Evolutionary conservation across 2,888 invertebrate species (phyloP).

Genomic region (Phortica okadai): DNA sequence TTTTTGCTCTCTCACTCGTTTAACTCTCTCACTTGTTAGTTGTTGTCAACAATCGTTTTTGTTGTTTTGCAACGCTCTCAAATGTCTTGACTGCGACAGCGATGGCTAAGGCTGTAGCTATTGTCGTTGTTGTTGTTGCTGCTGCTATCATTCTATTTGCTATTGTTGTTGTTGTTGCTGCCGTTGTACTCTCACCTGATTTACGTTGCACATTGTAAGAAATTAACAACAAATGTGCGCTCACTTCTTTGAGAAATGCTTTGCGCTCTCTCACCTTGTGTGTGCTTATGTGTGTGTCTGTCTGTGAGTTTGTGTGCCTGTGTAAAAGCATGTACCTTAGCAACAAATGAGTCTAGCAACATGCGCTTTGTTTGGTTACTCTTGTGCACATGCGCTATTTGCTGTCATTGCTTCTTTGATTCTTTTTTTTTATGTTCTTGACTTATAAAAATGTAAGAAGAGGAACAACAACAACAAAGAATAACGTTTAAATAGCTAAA

Average conservation of each 20-base stretch:
- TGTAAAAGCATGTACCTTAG: no score
- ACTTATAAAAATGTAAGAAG: slow-evolving; percentile 9
- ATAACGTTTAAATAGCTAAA: slow-evolving; percentile 28
- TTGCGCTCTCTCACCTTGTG: no score
- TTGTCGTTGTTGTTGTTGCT: background rate
- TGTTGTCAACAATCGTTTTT: background rate
- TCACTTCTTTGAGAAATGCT: background rate
- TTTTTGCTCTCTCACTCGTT: background rate
- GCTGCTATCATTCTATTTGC: background rate
- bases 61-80: background rate
- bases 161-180: background rate
- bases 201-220: background rate
- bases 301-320: background rate
- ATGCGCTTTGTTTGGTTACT: no score
- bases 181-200: background rate
- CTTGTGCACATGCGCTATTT: background rate
- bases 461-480: slow-evolving; percentile 9
- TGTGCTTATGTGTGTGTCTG: slow-evolving; percentile 32
- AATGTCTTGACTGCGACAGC: background rate
- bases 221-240: no score
- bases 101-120: background rate
- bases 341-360: no score
- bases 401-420: slow-evolving; percentile 40
- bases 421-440: slow-evolving; percentile 22
- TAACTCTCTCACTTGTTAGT: background rate